Conservation (phyloP, 2,888 invertebrate species). For the Linnaemya tessellans region DNA sequence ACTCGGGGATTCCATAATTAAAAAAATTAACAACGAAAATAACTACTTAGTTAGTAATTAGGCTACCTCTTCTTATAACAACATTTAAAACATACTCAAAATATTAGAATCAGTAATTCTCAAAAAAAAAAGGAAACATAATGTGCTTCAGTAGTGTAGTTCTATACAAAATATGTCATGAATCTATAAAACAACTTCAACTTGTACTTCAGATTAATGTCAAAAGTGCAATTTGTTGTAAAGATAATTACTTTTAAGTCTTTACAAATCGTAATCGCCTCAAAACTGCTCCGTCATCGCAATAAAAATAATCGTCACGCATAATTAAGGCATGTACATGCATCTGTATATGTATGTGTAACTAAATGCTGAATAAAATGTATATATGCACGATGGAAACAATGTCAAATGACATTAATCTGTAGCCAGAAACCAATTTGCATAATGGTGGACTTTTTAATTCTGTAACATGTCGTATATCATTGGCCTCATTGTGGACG, state of each 20-base stretch:
- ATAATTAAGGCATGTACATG: conserved; percentile 13
- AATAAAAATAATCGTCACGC: conserved; percentile 7
- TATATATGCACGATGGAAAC: conserved; percentile 13
- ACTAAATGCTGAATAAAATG: conserved; percentile 13
- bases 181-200: neutral
- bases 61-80: no score
- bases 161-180: neutral
- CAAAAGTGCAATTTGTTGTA: conserved; percentile 37
- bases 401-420: conserved; percentile 36
- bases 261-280: neutral
- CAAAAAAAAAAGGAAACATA: no score
- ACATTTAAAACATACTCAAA: no score
- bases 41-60: no score
- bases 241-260: conserved; percentile 12
- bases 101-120: no score
- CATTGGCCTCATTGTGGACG: neutral
- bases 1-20: no score
- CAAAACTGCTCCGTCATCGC: neutral
- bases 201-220: conserved; percentile 22
- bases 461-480: conserved; percentile 11
- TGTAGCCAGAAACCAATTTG: conserved; percentile 32
- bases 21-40: no score
- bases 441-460: neutral
- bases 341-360: neutral
- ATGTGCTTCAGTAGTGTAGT: neutral